Evolutionary conservation across 2,888 invertebrate species (phyloP).

Genomic region (Galerucella nymphaeae): DNA sequence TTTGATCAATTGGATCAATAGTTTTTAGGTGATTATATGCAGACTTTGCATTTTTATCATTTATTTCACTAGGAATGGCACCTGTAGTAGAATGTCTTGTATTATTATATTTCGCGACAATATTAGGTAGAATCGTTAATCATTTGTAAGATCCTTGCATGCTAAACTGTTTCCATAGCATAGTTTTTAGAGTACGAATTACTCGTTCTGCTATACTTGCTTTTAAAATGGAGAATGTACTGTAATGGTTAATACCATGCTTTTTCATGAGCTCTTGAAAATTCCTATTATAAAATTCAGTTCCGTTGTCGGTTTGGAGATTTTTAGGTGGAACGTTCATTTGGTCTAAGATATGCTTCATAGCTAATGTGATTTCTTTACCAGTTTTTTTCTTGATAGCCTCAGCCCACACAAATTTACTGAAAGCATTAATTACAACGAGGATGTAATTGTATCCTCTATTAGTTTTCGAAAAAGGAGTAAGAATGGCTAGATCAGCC

Average conservation of each 20-base stretch:
- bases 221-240: conserved; percentile 44
- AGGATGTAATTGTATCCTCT: no score
- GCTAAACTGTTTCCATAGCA: conserved; percentile 54
- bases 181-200: conserved; percentile 48
- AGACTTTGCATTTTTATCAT: conserved; percentile 54
- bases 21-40: conserved; percentile 49
- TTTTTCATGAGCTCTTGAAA: conserved; percentile 50
- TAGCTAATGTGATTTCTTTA: conserved; percentile 45
- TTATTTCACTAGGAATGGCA: conserved; percentile 55
- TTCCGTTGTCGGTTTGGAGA: conserved; percentile 25
- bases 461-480: no score
- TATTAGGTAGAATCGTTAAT: conserved; percentile 37
- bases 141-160: conserved; percentile 53
- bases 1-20: conserved; percentile 31
- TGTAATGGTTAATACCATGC: conserved; percentile 49
- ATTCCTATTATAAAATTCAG: conserved; percentile 53
- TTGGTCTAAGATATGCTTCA: conserved; percentile 23
- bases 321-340: background rate
- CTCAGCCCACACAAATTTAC: no score
- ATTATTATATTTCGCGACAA: conserved; percentile 53
- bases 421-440: no score
- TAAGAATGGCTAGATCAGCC: no score
- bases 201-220: conserved; percentile 49
- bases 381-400: conserved; percentile 41
- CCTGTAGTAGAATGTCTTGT: conserved; percentile 57